Conservation (phyloP, 2,888 invertebrate genomes). For the Eumacrocentrus americanus region DNA sequence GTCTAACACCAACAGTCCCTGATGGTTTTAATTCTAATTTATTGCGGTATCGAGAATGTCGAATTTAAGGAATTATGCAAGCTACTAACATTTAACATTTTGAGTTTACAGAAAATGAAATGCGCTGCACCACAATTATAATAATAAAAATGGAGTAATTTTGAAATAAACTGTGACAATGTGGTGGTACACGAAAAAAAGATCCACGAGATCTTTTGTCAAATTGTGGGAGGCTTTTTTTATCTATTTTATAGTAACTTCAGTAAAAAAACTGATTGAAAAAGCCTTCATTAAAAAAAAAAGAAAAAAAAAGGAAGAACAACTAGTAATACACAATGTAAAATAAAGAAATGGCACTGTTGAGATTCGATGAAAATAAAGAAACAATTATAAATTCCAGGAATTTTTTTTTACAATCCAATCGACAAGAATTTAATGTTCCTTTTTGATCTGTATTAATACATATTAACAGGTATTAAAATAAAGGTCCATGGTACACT, state of each 20-base stretch:
- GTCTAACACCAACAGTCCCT: too few species aligned
- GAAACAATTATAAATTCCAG: conserved; percentile 26
- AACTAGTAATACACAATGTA: not conserved
- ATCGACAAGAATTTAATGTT: too few species aligned
- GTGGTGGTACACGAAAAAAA: conserved; percentile 46
- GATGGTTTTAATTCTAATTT: too few species aligned
- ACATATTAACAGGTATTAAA: too few species aligned
- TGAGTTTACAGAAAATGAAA: not conserved
- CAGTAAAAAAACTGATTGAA: conserved; percentile 36
- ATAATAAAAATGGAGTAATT: not conserved
- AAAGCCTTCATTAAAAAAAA: not conserved
- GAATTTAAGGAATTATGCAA: too few species aligned
- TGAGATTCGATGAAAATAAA: not conserved
- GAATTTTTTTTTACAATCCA: conserved; percentile 17
- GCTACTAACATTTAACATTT: conserved; percentile 2
- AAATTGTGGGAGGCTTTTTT: conserved; percentile 48
- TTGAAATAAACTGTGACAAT: conserved; percentile 45
- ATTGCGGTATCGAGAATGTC: too few species aligned
- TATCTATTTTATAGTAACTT: conserved; percentile 55
- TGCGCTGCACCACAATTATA: too few species aligned
- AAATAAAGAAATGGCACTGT: not conserved
- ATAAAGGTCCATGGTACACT: too few species aligned
- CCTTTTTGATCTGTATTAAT: too few species aligned
- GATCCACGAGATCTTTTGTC: conserved; percentile 53
- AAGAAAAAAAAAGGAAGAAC: conserved; percentile 2